A percentile compares a stretch with the other conserved stretches of the same genome.
phyloP scores from a whole-genome alignment of 2,888 invertebrate species.

The Didymodactylos carnosus region DNA sequence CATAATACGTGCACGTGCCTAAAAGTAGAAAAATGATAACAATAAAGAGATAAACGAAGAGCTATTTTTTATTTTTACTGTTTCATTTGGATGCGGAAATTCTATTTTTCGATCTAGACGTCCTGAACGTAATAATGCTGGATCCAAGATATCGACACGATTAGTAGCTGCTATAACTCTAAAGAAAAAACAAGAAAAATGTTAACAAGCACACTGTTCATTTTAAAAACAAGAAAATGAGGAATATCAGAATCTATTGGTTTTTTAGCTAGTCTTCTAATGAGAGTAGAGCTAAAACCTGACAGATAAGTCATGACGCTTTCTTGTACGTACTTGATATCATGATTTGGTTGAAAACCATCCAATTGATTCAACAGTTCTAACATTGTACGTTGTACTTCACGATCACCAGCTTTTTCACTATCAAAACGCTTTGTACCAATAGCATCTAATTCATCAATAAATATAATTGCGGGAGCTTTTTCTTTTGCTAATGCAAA shows the following conservation, averaged over 20 bases:
- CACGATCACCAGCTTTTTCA: constrained; percentile 94
- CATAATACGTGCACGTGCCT: constrained; percentile 84
- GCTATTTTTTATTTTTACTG: neutral
- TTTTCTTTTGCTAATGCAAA: constrained; percentile 94
- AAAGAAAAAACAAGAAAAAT: neutral
- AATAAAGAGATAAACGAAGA: neutral
- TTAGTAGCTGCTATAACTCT: constrained; percentile 85
- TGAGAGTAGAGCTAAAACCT: no score
- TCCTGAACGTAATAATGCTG: constrained; percentile 79
- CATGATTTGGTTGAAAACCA: constrained; percentile 87
- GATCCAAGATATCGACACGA: constrained; percentile 91
- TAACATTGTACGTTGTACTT: constrained; percentile 97
- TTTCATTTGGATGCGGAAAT: constrained; percentile 95
- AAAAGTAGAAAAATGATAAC: neutral
- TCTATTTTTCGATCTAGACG: constrained; percentile 95
- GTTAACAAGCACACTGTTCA: neutral
- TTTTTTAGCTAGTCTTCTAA: no score
- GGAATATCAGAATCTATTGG: no score
- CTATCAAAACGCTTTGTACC: constrained; percentile 62
- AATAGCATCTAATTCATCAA: constrained; percentile 95
- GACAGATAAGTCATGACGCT: no score
- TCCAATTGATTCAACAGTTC: constrained; percentile 91
- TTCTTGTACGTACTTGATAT: constrained; percentile 52
- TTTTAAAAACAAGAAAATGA: no score
- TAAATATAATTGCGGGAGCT: constrained; percentile 94